A percentile compares a stretch with the other conserved stretches of the same genome.
Conservation (phyloP, 64 coral and sea anemone genomes). For the Orbicella faveolata region DNA sequence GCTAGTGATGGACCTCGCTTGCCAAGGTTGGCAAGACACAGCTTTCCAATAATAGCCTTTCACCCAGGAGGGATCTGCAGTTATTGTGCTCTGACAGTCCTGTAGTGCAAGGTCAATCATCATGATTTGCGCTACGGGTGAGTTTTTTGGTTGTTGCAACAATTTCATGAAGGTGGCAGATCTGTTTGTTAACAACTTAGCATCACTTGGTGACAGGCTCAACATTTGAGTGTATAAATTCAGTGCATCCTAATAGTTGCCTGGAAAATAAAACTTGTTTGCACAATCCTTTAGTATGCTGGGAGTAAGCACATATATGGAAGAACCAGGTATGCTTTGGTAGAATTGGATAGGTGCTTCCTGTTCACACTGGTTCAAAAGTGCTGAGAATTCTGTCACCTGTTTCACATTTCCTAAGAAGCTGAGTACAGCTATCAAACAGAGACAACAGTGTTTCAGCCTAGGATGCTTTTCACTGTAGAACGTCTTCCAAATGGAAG, state of each 20-base stretch:
- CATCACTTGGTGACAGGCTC: neutral
- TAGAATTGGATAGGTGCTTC: neutral
- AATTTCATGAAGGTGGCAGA: neutral
- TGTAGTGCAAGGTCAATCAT: neutral
- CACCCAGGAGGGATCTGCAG: neutral
- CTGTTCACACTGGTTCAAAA: neutral
- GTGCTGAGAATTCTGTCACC: neutral
- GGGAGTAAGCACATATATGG: neutral
- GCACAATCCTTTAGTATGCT: neutral
- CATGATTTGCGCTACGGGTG: neutral
- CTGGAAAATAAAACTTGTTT: too few relatives aligned
- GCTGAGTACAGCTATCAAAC: neutral
- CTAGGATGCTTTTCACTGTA: neutral
- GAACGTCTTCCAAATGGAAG: neutral
- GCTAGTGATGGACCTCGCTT: neutral
- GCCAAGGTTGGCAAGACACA: neutral
- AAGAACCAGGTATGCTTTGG: too few relatives aligned
- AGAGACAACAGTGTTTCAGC: neutral
- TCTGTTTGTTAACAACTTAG: slow-evolving; percentile 1
- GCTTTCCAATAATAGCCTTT: slow-evolving; percentile 6
- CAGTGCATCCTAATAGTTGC: neutral
- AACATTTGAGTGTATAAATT: neutral
- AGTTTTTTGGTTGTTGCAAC: neutral
- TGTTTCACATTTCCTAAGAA: neutral
- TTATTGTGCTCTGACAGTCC: neutral